Evolutionary conservation across 1,140 invertebrate species (phyloP), one percentile per base, ranked within the genome.

Genomic region (Musca domestica): DNA sequence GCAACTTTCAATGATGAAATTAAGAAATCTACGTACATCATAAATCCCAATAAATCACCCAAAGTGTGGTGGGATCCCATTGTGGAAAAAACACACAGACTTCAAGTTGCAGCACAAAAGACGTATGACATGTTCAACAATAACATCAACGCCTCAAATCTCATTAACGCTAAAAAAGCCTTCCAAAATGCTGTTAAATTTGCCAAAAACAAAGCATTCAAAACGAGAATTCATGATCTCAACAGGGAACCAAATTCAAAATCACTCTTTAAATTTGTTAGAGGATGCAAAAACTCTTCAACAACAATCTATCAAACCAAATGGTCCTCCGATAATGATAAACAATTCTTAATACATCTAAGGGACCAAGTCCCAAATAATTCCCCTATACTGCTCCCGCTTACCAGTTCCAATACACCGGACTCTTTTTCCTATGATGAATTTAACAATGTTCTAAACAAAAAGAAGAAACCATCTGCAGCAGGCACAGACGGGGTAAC

Each of bases 341-440:
- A 30, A 30, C 27, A 30, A 30, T 30, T 4, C 9, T 30, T 30
- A 30, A 30, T 30, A 4, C 27, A 17, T 49, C 14, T 65, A 17
- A 47, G 41, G 41, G 41, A 65, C 22, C 64, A 65, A 19, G 41
- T 65, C 10, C 64, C 47, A 17, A 12, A 65, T 12, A 48, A 20
- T 20, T 22, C 12, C 3, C 15, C 17, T 22, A 65, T 48, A 15
- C 19, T 15, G 14, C 2, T 34, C 30, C 15, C 9, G 15, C 14
- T 22, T 19, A 14, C 17, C 23, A 3, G 27, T 20, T 15, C 3
- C 10, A 23, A 10, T 14, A 3, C 19, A 9, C 3, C 27, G 27
- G n/a, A 3, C 9, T 9, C 9, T 30, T 30, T 30, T 19, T 23
- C 34, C 2, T 10, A 4, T 49, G 20, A 48, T 4, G 64, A 65